A percentile compares a stretch with the other conserved stretches of the same genome.
Conservation (phyloP, 2,888 invertebrate genomes). For the Lasioglossum marginatum region DNA sequence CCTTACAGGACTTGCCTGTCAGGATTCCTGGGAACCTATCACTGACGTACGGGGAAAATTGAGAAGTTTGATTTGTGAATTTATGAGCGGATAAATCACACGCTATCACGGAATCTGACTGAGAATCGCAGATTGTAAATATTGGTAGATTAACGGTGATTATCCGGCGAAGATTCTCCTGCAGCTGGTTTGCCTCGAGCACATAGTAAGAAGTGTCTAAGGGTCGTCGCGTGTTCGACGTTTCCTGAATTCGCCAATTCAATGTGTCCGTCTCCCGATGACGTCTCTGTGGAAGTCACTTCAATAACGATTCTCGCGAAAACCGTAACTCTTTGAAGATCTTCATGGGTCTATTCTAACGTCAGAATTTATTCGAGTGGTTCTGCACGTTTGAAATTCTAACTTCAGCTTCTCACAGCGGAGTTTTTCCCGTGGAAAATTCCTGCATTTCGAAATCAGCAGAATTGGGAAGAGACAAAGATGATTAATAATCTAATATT, state of each 20-base stretch:
- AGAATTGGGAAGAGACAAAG: not conserved
- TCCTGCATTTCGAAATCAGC: not conserved
- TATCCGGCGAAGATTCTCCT: conserved; percentile 16
- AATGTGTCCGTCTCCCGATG: not conserved
- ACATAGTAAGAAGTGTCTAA: conserved; percentile 18
- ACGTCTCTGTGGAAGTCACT: not conserved
- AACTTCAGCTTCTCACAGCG: not conserved
- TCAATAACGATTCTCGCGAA: not conserved
- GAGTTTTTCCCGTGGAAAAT: not conserved
- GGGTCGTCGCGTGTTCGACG: conserved; percentile 18
- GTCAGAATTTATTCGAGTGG: not conserved
- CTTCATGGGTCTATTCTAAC: not conserved
- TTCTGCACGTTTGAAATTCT: not conserved
- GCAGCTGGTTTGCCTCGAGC: conserved; percentile 32
- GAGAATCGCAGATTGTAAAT: conserved; percentile 41
- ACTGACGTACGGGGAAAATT: not conserved
- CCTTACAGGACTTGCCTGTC: not conserved
- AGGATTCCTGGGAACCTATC: not conserved
- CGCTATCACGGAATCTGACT: conserved; percentile 15
- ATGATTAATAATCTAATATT: no score
- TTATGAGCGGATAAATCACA: conserved; percentile 25
- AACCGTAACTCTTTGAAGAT: not conserved
- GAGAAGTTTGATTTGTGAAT: conserved; percentile 20
- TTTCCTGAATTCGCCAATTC: conserved; percentile 11
- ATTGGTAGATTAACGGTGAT: conserved; percentile 50